Evolutionary conservation across 2,888 invertebrate species (phyloP), one percentile per base, ranked within the genome.

Genomic region (Drosophila sordidula): DNA sequence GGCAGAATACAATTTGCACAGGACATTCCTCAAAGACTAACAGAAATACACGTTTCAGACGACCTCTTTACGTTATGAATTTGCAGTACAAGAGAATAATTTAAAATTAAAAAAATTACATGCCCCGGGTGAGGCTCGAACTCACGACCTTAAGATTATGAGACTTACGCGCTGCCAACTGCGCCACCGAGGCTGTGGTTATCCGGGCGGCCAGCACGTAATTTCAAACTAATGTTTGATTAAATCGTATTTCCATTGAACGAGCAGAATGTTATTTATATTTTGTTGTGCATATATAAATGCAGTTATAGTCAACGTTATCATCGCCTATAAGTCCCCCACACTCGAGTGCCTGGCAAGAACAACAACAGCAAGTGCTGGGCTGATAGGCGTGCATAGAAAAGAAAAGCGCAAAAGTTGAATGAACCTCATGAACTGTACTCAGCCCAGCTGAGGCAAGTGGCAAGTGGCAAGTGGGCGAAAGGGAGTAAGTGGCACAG

Each of bases 81-180:
- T 18, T 18, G n/a, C 34, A 34, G 5, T 12, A 12, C 2, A 39
- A 16, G 1, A 14, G 6, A 38, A 29, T 11, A 6, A 49, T 42
- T n/a, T 14, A 25, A 39, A 62, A 34, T 29, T 29, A 34, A 76
- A 74, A 77, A 74, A 49, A 8, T 44, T 77, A 79, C 75, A 80
- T 90, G 91, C 90, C 91, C 91, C 91, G 90, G 83, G 91, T 90
- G 90, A 90, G 90, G 91, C 90, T 91, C 87, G 91, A 91, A 91
- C 90, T 91, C 90, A 91, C 90, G 89, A 92, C 91, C 91, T 92
- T 92, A 91, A 91, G 92, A 92, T 92, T 92, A 92, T 91, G 92
- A 92, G 91, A 91, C 91, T 91, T 91, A 91, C 91, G 91, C 91
- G 91, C 91, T 91, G 89, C 91, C 91, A 85, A 91, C 91, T 92